phyloP scores from a whole-genome alignment of 1,140 invertebrate species.

The Teleopsis dalmanni region DNA sequence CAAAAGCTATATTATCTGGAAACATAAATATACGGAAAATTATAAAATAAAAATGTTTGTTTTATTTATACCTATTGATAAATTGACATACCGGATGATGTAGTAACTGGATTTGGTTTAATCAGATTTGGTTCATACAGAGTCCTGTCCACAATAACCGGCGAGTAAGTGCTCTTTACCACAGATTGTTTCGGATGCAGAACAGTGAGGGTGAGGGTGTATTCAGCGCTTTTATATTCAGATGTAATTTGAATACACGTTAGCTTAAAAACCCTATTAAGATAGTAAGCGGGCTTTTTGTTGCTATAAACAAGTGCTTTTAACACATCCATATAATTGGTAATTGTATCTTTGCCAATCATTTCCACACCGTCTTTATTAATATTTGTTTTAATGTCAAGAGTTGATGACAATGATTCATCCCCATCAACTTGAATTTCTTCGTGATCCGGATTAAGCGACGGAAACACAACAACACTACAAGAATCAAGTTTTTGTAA shows the following conservation, averaged over 20 bases:
- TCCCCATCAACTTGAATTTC: slow-evolving; percentile 47
- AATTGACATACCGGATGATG: neutral
- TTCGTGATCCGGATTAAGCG: slow-evolving; percentile 90
- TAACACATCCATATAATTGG: slow-evolving; percentile 71
- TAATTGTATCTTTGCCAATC: slow-evolving; percentile 72
- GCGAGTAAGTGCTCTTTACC: too few relatives aligned
- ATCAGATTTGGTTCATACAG: too few relatives aligned
- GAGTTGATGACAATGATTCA: slow-evolving; percentile 33
- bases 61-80: neutral
- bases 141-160: too few relatives aligned
- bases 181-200: slow-evolving; percentile 67
- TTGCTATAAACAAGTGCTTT: slow-evolving; percentile 86
- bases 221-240: slow-evolving; percentile 89
- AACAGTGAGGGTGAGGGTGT: slow-evolving; percentile 67
- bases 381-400: slow-evolving; percentile 42
- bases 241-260: slow-evolving; percentile 89
- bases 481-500: slow-evolving; percentile 73
- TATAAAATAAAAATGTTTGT: neutral
- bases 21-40: neutral
- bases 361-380: slow-evolving; percentile 72
- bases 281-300: slow-evolving; percentile 85
- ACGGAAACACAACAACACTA: slow-evolving; percentile 84
- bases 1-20: slow-evolving; percentile 33
- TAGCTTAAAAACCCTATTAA: slow-evolving; percentile 90
- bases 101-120: too few relatives aligned